phyloP scores from a whole-genome alignment of 2,888 invertebrate species.

The Apodemia mormo region DNA sequence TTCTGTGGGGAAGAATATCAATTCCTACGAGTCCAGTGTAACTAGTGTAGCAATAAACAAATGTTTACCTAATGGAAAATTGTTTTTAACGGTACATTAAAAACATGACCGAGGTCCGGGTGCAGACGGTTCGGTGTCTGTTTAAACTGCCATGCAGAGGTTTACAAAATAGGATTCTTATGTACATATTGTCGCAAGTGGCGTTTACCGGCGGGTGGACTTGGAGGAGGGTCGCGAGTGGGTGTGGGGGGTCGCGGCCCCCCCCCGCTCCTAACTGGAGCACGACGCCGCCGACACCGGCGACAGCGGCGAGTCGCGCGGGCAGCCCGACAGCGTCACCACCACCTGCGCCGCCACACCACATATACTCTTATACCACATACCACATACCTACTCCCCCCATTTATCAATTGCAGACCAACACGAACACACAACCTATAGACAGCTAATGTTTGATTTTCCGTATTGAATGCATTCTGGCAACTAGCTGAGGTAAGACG shows the following conservation, averaged over 20 bases:
- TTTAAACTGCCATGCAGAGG: constrained; percentile 62
- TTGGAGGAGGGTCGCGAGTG: constrained; percentile 81
- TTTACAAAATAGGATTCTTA: constrained; percentile 79
- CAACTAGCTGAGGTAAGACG: too few relatives aligned
- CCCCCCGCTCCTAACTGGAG: constrained; percentile 91
- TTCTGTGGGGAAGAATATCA: constrained; percentile 46
- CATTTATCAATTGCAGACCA: too few relatives aligned
- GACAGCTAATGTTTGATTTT: too few relatives aligned
- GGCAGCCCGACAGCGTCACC: constrained; percentile 94
- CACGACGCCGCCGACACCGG: constrained; percentile 95
- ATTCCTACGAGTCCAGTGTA: constrained; percentile 48
- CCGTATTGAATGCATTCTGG: too few relatives aligned
- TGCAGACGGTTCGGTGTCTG: constrained; percentile 34
- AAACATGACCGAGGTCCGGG: background rate
- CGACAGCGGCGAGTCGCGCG: constrained; percentile 92
- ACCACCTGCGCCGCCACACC: constrained; percentile 72
- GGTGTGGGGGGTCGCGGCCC: constrained; percentile 80
- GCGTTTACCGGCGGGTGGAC: constrained; percentile 78
- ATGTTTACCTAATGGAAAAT: constrained; percentile 23
- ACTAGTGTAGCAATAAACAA: constrained; percentile 21
- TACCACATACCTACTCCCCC: too few relatives aligned
- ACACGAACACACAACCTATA: too few relatives aligned
- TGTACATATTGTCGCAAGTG: constrained; percentile 80
- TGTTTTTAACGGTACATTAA: background rate
- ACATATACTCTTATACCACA: too few relatives aligned